Evolutionary conservation across 2,113 vertebrate genomes (phyloP), one percentile per base, ranked within the genome.

Genomic region (Phalacrocorax carbo): DNA sequence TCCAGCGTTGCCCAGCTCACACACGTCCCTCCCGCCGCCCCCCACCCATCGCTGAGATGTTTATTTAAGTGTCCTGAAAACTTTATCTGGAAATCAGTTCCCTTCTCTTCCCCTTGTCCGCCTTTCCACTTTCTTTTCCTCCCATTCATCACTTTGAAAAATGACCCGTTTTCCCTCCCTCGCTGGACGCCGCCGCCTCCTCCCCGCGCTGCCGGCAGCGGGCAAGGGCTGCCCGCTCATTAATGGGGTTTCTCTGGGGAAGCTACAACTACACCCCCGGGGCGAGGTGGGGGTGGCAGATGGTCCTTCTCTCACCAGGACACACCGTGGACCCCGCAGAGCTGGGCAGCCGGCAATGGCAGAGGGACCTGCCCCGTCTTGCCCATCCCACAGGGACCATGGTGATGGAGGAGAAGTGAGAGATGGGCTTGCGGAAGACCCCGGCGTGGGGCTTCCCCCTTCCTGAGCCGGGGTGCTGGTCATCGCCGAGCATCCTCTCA

Each of bases 91-190:
- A 82, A 86, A 97, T 96, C 94, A 42, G 88, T 89, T 94, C 95
- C 94, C 79, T 94, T 92, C 95, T 94, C 70, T 93, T 88, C 77
- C 73, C 95, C 96, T 95, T 87, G 77, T 96, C 82, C 3, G 48
- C 94, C 89, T 95, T 93, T 94, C 92, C 97, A 94, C 92, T 96
- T 96, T 97, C 96, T 83, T 95, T 97, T 96, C 94, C 80, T 95
- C 91, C 95, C 96, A 97, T 97, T 93, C 91, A 97, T 97, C 97
- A 97, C 97, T 94, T 94, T 97, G 94, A 97, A 81, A 92, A 97
- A 96, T 86, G 87, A 91, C 34, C 62, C 6, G 0, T 72, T 91
- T 83, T 82, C 80, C 93, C 84, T 77, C 51, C 78, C 83, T 44
- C 11, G 3, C 71, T 73, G 82, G 66, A 12, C 93, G 58, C 52